Evolutionary conservation across 2,113 vertebrate genomes (phyloP).

Genomic region (Seriola quinqueradiata): DNA sequence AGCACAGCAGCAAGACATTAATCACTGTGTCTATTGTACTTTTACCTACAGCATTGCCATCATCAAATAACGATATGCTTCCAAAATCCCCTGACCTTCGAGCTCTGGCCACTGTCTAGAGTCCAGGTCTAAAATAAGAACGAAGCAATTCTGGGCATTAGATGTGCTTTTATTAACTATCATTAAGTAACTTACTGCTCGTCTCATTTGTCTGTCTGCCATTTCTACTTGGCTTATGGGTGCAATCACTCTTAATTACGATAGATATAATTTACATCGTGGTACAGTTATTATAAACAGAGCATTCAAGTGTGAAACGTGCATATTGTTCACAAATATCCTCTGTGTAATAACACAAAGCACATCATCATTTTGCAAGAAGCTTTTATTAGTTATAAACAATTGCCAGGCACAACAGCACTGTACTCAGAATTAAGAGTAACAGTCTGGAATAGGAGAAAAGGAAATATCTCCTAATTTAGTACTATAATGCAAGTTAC

Average conservation of each 20-base stretch:
- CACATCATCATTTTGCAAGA: background rate
- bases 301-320: background rate
- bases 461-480: background rate
- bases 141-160: background rate
- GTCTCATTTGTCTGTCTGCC: background rate
- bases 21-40: background rate
- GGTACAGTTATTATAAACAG: background rate
- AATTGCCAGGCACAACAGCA: background rate
- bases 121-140: conserved; percentile 12
- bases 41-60: background rate
- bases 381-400: background rate
- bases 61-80: background rate
- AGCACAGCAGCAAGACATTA: conserved; percentile 31
- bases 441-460: background rate
- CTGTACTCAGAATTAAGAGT: background rate
- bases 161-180: background rate
- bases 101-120: background rate
- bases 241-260: background rate
- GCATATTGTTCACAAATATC: background rate
- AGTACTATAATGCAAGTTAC: background rate
- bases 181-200: background rate
- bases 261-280: background rate
- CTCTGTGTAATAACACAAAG: background rate
- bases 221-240: background rate
- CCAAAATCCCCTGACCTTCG: background rate